phyloP scores from a whole-genome alignment of 2,113 vertebrate species.

The Mormoops blainvillei region DNA sequence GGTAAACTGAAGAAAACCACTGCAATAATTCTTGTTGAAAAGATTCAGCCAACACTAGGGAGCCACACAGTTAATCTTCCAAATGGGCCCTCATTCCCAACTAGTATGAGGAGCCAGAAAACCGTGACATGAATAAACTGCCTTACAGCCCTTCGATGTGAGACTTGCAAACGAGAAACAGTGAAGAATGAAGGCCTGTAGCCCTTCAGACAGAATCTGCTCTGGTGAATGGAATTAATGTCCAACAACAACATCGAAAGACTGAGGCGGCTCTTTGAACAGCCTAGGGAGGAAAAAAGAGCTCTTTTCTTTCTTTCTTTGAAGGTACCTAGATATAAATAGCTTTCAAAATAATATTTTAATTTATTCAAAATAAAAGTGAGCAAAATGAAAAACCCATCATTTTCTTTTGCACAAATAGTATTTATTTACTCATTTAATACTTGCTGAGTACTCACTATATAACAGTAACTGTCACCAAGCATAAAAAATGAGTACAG shows the following conservation, averaged over 20 bases:
- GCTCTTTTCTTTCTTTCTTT: neutral
- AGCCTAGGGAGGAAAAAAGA: neutral
- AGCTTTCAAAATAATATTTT: slow-evolving; percentile 4
- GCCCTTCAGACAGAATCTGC: slow-evolving; percentile 8
- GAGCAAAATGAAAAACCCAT: neutral
- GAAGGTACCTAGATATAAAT: neutral
- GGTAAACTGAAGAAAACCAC: neutral
- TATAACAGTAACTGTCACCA: neutral
- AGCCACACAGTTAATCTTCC: slow-evolving; percentile 22
- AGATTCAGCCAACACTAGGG: neutral
- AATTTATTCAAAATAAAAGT: neutral
- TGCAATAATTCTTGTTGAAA: neutral
- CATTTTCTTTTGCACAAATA: neutral
- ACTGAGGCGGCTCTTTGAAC: neutral
- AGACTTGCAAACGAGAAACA: neutral
- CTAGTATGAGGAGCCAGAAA: neutral
- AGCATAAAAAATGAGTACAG: neutral
- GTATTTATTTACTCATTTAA: neutral
- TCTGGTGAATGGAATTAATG: neutral
- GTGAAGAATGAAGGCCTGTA: neutral
- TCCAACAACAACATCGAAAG: neutral
- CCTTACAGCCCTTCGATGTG: neutral
- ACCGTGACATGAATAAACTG: neutral
- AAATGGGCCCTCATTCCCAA: neutral
- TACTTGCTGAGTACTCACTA: neutral